A percentile compares a stretch with the other conserved stretches of the same genome.
These are phyloP conservation scores for Tetranychus piercei DNA, from an alignment of 2,888 invertebrate genomes.

Conservation along the genomic window DNA sequence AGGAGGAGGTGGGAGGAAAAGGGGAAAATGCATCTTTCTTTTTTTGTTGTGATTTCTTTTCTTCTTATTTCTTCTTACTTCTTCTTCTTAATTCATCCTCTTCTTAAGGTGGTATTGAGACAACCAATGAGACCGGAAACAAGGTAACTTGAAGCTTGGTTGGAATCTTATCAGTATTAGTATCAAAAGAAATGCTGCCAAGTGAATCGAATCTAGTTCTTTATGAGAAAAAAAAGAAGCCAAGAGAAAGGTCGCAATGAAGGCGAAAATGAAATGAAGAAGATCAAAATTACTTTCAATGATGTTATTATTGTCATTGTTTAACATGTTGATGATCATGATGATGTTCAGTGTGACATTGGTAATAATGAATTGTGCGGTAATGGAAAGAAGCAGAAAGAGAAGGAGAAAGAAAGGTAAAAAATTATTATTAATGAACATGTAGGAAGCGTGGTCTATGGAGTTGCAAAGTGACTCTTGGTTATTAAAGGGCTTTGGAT, in stretches of 20 bases:
- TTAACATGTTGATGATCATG: neutral
- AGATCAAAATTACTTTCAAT: neutral
- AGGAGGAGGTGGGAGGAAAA: neutral
- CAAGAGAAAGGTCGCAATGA: neutral
- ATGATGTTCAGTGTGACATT: neutral
- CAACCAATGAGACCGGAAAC: neutral
- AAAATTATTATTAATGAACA: too few relatives aligned
- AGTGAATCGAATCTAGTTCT: neutral
- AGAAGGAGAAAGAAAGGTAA: too few relatives aligned
- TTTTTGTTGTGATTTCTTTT: neutral
- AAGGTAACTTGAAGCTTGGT: neutral
- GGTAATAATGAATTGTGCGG: too few relatives aligned
- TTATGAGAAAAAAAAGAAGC: neutral
- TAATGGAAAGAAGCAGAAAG: too few relatives aligned
- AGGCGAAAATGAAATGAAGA: neutral
- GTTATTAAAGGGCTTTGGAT: too few relatives aligned
- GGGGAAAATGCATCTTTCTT: neutral
- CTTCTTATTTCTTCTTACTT: neutral
- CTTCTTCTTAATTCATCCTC: neutral
- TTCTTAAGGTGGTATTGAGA: neutral
- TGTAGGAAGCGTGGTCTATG: too few relatives aligned
- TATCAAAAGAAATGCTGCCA: neutral
- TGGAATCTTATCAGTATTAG: neutral
- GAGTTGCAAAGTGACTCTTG: too few relatives aligned
- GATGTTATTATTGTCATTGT: neutral